Conservation (phyloP, 2,113 vertebrate genomes). For the Dasypus novemcinctus region DNA sequence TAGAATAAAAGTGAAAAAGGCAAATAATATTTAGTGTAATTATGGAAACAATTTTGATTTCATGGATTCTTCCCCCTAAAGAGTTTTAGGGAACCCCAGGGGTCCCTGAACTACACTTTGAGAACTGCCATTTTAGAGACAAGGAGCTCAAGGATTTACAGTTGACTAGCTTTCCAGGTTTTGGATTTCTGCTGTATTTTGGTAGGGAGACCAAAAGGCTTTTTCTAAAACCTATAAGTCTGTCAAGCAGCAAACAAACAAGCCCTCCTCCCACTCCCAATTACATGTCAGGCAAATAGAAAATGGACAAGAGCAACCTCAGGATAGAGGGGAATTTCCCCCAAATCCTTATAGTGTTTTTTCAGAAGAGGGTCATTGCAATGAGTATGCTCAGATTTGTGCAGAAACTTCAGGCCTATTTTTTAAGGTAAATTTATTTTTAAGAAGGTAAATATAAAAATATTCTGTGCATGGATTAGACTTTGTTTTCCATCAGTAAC, state of each 20-base stretch:
- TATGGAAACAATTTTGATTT: slow-evolving; percentile 13
- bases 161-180: neutral
- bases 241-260: neutral
- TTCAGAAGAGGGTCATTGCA: neutral
- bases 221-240: neutral
- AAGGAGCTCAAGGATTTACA: neutral
- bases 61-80: neutral
- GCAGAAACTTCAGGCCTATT: neutral
- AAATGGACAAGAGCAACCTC: neutral
- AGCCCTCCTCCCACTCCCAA: accelerated
- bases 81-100: neutral
- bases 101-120: neutral
- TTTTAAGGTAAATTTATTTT: slow-evolving; percentile 10
- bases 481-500: neutral
- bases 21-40: slow-evolving; percentile 8
- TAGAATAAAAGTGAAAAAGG: slow-evolving; percentile 1
- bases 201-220: neutral
- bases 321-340: neutral
- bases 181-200: neutral
- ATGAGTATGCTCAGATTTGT: neutral
- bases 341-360: neutral
- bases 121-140: neutral
- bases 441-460: slow-evolving; percentile 17
- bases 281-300: neutral
- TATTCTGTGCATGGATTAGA: neutral